phyloP scores from a whole-genome alignment of 2,797 vertebrate genomes.

The Erethizon dorsatum region DNA sequence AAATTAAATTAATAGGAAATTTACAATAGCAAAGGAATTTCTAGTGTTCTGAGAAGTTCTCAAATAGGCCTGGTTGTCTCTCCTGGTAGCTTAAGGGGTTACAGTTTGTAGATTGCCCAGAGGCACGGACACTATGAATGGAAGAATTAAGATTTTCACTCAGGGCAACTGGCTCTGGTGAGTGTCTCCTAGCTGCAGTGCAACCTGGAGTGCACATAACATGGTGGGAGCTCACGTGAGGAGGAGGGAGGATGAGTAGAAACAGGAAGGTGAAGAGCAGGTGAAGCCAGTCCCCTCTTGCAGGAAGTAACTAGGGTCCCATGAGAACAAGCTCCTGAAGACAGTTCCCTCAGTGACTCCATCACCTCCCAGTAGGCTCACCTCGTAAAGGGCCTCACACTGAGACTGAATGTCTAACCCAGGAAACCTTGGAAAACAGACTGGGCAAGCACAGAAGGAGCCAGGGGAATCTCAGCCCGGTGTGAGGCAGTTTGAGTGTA shows the following conservation, averaged over 20 bases:
- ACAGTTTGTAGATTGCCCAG: neutral
- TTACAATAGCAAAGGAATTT: neutral
- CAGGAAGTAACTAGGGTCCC: neutral
- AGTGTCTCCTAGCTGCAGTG: neutral
- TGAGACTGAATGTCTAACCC: too few species aligned
- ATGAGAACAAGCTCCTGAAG: too few species aligned
- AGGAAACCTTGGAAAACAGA: neutral
- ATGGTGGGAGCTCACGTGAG: neutral
- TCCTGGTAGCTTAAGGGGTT: neutral
- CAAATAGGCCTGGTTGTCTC: accelerated
- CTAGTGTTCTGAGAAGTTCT: neutral
- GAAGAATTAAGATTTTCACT: neutral
- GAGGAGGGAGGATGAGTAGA: neutral
- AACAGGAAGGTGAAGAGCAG: neutral
- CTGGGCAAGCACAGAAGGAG: too few species aligned
- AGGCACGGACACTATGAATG: neutral
- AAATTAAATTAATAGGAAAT: neutral
- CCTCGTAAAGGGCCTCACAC: neutral
- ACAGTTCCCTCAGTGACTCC: neutral
- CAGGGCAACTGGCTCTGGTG: neutral
- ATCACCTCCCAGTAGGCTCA: neutral
- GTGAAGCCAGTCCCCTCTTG: neutral
- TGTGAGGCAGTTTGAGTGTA: neutral
- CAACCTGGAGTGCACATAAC: neutral
- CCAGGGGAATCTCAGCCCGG: too few species aligned